phyloP scores from a whole-genome alignment of 1,140 invertebrate species.

The Sycobia sp. region DNA sequence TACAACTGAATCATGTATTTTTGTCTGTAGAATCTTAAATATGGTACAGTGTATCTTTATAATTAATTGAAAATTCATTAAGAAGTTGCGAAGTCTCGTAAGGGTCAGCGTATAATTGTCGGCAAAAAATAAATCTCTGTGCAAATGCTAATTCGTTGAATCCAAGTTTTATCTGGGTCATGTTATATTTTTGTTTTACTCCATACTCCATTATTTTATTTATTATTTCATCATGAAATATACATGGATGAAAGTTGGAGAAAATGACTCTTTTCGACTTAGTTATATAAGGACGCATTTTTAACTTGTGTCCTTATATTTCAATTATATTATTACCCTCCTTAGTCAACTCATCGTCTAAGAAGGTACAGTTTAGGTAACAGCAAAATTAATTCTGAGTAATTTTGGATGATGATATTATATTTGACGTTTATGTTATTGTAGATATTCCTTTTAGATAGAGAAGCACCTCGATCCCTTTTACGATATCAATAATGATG shows the following conservation, averaged over 20 bases:
- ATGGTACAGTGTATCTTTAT: background rate
- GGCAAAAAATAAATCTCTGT: too few species aligned
- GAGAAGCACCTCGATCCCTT: too few species aligned
- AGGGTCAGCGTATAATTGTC: background rate
- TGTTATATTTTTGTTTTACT: background rate
- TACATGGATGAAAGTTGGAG: background rate
- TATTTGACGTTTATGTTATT: too few species aligned
- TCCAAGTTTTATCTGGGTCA: background rate
- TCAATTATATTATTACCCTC: background rate
- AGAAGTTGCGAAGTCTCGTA: background rate
- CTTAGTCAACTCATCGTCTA: background rate
- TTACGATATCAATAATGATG: too few species aligned
- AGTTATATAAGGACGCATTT: background rate
- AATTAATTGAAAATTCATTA: background rate
- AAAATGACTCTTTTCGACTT: background rate
- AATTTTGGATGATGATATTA: too few species aligned
- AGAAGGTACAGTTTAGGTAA: too few species aligned
- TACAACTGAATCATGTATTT: slow-evolving; percentile 4
- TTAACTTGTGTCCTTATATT: background rate
- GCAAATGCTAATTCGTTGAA: background rate
- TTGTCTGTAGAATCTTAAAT: background rate
- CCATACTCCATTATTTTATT: background rate
- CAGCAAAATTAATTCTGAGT: too few species aligned
- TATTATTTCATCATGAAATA: background rate
- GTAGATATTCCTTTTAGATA: too few species aligned